These are phyloP conservation scores for Acleris laterana DNA, from an alignment of 2,888 invertebrate genomes.

Conservation along the genomic window DNA sequence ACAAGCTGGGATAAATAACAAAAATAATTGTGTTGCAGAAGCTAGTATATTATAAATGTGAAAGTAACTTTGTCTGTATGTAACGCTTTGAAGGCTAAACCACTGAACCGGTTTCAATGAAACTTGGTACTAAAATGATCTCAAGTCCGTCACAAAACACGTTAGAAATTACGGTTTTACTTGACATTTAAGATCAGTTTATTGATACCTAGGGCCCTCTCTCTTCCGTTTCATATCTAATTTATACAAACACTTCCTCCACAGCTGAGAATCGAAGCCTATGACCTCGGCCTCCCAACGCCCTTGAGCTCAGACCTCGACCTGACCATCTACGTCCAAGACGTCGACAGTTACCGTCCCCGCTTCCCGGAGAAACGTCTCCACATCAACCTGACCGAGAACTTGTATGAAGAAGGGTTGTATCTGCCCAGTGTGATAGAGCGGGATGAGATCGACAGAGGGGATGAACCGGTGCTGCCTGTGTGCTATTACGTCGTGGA, in stretches of 20 bases:
- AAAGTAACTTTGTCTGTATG: no score
- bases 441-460: slow-evolving; percentile 92
- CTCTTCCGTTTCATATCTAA: background rate
- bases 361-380: slow-evolving; percentile 91
- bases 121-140: no score
- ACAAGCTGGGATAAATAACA: no score
- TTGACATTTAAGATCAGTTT: no score
- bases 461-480: slow-evolving; percentile 90
- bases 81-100: no score
- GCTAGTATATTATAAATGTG: no score
- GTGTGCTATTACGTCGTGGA: slow-evolving; percentile 97
- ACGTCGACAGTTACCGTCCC: slow-evolving; percentile 95
- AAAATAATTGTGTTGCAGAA: no score
- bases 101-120: no score
- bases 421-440: slow-evolving; percentile 93
- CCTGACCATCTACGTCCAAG: slow-evolving; percentile 93
- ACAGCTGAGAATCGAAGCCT: slow-evolving; percentile 95
- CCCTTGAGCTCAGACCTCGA: slow-evolving; percentile 94
- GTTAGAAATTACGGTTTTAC: no score
- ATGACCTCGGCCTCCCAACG: slow-evolving; percentile 94
- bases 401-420: slow-evolving; percentile 84
- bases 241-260: slow-evolving; percentile 33
- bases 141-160: no score
- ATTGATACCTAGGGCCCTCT: no score
- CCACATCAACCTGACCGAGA: slow-evolving; percentile 89